Conservation (phyloP, 2,113 vertebrate genomes). For the Ramphastos sulfuratus region DNA sequence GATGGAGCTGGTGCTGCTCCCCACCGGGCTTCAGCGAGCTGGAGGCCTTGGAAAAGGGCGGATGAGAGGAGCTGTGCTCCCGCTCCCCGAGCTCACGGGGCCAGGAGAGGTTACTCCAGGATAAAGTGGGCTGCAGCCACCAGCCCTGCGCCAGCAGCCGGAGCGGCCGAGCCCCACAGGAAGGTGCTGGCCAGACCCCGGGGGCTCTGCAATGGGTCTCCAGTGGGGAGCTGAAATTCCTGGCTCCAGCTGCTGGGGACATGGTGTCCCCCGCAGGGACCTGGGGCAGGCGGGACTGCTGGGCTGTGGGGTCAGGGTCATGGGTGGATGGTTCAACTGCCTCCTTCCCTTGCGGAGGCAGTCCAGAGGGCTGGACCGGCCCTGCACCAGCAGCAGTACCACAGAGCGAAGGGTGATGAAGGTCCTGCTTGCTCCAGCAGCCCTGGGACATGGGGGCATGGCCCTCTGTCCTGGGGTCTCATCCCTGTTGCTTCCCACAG, state of each 20-base stretch:
- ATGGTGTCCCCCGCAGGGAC: background rate
- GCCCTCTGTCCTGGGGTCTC: background rate
- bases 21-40: background rate
- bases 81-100: accelerated
- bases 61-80: background rate
- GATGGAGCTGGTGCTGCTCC: conserved; percentile 52
- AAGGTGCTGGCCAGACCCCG: background rate
- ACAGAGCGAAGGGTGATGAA: accelerated
- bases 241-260: conserved; percentile 40
- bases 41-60: conserved; percentile 2
- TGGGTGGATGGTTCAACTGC: accelerated
- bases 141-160: background rate
- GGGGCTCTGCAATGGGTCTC: background rate
- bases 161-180: background rate
- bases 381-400: accelerated
- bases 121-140: background rate
- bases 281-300: background rate
- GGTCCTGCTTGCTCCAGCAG: background rate
- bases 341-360: background rate
- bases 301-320: background rate
- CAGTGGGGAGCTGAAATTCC: background rate
- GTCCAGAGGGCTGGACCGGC: background rate
- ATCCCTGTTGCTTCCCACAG: accelerated
- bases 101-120: conserved; percentile 12
- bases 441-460: accelerated